A percentile compares a stretch with the other conserved stretches of the same genome.
These are phyloP conservation scores for Geophilus truncorum DNA, from an alignment of 2,888 invertebrate species.

Conservation along the genomic window DNA sequence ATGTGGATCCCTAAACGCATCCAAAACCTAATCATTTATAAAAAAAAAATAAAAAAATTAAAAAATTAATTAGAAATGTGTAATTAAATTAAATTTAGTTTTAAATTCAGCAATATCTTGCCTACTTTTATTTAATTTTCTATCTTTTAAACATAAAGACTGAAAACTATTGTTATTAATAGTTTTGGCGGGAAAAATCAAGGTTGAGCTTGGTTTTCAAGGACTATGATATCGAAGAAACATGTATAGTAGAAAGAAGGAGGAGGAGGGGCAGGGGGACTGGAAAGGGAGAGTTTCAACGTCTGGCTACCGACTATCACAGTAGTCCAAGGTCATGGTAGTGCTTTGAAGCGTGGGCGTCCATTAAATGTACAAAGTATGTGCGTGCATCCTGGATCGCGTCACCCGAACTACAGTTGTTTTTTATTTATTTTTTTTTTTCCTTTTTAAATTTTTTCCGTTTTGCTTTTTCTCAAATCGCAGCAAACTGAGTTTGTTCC, in stretches of 20 bases:
- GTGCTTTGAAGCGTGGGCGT: neutral
- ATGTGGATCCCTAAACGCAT: constrained; percentile 51
- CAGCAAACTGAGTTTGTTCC: neutral
- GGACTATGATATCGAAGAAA: neutral
- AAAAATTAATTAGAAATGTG: neutral
- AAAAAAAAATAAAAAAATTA: constrained; percentile 44
- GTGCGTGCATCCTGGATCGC: neutral
- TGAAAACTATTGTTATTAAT: neutral
- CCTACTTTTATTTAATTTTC: too few relatives aligned
- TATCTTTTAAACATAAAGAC: too few relatives aligned
- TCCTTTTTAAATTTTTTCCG: neutral
- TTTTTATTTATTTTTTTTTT: neutral
- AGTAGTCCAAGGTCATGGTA: neutral
- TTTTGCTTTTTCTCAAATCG: neutral
- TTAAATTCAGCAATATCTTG: too few relatives aligned
- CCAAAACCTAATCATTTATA: constrained; percentile 50
- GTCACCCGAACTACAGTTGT: neutral
- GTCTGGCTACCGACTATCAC: neutral
- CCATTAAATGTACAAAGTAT: neutral
- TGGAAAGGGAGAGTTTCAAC: neutral
- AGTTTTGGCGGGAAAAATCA: neutral
- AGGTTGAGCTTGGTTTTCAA: neutral
- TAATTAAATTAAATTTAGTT: too few relatives aligned
- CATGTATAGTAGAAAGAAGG: neutral
- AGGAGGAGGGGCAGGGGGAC: neutral